Evolutionary conservation across 2,888 invertebrate species (phyloP), one percentile per base, ranked within the genome.

Genomic region (Phalera bucephala): DNA sequence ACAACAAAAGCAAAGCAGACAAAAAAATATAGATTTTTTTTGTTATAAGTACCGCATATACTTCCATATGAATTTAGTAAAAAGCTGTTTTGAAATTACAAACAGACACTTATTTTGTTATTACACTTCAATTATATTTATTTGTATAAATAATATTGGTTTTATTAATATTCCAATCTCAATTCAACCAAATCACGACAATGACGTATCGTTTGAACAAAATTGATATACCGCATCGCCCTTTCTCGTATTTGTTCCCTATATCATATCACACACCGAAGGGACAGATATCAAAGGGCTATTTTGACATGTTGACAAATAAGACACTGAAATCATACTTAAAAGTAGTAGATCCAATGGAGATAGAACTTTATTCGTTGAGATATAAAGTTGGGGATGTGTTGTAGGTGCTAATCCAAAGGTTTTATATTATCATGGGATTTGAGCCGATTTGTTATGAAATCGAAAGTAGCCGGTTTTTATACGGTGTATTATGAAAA

Each of bases 291-390:
- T 86, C 85, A 87, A 85, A 86, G 86, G 86, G 83, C 81, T 85
- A 83, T 78, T 81, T 80, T 78, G 82, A 73, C 79, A 82, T 79
- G 80, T 84, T 83, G 84, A 84, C 86, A 86, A 86, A 87, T 85
- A 79, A 52, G 73, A 64, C 65, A 63, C 73, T 65, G 74, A 79
- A 78, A 81, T 80, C 76, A 73, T 75, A 73, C 68, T 68, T 48
- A 63, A 57, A 49, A n/a, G n/a, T n/a, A n/a, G n/a, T n/a, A n/a
- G n/a, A n/a, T n/a, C n/a, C n/a, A n/a, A n/a, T n/a, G n/a, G n/a
- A n/a, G n/a, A n/a, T n/a, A n/a, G n/a, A n/a, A n/a, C n/a, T n/a
- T n/a, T n/a, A n/a, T n/a, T n/a, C n/a, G n/a, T n/a, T n/a, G n/a
- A n/a, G 0, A 0, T 0, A 44, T 63, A 71, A 35, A 40, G 61